Evolutionary conservation across 1,140 invertebrate genomes (phyloP).

Genomic region (Lucilia cuprina): DNA sequence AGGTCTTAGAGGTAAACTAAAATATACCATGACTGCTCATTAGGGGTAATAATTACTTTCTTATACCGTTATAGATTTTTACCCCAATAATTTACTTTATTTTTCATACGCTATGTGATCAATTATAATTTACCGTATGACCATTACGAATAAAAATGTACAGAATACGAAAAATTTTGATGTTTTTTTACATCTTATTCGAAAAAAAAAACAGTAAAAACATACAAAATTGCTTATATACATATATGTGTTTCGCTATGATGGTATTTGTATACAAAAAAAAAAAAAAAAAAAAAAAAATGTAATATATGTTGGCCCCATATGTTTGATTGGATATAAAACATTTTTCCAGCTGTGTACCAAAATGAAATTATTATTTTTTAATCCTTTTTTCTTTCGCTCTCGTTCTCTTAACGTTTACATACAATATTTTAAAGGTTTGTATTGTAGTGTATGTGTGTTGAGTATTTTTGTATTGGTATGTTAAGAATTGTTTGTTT

Average conservation of each 20-base stretch:
- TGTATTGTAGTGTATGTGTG: no score
- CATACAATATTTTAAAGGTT: background rate
- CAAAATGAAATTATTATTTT: background rate
- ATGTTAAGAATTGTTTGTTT: background rate
- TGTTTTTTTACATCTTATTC: no score
- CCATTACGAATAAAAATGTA: background rate
- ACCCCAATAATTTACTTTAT: background rate
- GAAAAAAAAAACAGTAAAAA: no score
- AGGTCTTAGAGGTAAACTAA: no score
- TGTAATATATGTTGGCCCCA: background rate
- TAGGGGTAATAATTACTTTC: no score
- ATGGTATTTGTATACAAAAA: no score
- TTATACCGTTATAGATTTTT: no score
- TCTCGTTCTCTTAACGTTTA: background rate
- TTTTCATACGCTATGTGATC: background rate
- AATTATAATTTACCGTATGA: conserved; percentile 12
- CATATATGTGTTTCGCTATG: no score
- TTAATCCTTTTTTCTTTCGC: background rate
- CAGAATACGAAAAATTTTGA: background rate
- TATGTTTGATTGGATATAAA: conserved; percentile 15
- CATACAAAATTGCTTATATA: no score
- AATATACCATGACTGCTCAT: no score
- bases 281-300: no score
- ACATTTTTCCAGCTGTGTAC: conserved; percentile 10
- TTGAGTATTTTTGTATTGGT: background rate